Conservation (phyloP, 2,113 vertebrate species). For the Periophthalmodon schlosseri region DNA sequence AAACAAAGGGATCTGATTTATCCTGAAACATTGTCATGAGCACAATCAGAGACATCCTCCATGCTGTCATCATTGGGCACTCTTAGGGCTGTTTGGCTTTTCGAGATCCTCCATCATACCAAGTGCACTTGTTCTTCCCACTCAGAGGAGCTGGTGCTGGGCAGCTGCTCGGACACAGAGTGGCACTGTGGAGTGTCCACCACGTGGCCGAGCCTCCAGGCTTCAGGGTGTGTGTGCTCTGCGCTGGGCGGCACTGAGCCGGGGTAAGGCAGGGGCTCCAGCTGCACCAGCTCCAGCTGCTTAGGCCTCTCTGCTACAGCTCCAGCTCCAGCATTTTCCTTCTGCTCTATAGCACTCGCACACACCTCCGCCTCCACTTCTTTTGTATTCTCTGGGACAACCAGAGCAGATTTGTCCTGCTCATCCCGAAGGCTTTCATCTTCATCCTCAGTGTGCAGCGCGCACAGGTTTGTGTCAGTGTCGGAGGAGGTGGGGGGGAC, state of each 20-base stretch:
- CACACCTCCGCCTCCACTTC: slow-evolving; percentile 68
- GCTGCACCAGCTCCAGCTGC: slow-evolving; percentile 79
- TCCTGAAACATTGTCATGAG: not conserved
- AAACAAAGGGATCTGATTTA: slow-evolving; percentile 6
- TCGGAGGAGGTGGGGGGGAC: slow-evolving; percentile 85
- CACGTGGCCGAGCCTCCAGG: slow-evolving; percentile 56
- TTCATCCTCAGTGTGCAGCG: slow-evolving; percentile 52
- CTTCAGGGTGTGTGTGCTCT: slow-evolving; percentile 42
- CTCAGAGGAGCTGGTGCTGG: slow-evolving; percentile 84
- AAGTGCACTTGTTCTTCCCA: slow-evolving; percentile 93
- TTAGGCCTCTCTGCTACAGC: slow-evolving; percentile 71
- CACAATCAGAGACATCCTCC: slow-evolving; percentile 29
- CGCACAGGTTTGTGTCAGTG: slow-evolving; percentile 75
- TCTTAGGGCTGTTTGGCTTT: slow-evolving; percentile 55
- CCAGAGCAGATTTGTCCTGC: slow-evolving; percentile 18
- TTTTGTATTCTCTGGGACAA: slow-evolving; percentile 67
- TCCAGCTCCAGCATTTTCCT: slow-evolving; percentile 38
- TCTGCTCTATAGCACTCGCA: slow-evolving; percentile 43
- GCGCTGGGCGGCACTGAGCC: slow-evolving; percentile 60
- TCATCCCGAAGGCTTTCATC: slow-evolving; percentile 57
- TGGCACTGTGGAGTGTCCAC: slow-evolving; percentile 75
- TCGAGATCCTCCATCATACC: slow-evolving; percentile 73
- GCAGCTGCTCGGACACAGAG: slow-evolving; percentile 81
- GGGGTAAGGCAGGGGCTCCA: slow-evolving; percentile 70
- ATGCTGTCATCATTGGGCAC: slow-evolving; percentile 40